phyloP scores from a whole-genome alignment of 2,113 vertebrate species.

The Turnix velox region DNA sequence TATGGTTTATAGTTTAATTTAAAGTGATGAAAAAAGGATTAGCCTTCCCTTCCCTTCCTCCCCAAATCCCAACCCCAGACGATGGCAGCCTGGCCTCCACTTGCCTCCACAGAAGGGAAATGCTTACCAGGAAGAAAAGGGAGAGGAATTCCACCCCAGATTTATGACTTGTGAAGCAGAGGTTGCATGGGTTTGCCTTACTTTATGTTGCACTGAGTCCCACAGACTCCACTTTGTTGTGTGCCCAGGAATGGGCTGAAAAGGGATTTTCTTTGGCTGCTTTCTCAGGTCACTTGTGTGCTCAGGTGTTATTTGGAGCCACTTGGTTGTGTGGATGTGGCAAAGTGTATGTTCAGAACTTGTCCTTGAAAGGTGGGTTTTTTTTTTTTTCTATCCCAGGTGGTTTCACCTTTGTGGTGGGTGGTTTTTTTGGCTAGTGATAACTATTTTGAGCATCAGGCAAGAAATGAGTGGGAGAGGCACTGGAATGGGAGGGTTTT shows the following conservation, averaged over 20 bases:
- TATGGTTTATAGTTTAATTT: constrained; percentile 46
- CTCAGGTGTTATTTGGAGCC: background rate
- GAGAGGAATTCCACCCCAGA: background rate
- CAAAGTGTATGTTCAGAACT: background rate
- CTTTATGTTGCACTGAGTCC: background rate
- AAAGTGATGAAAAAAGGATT: constrained; percentile 39
- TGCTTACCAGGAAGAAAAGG: background rate
- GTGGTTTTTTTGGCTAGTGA: background rate
- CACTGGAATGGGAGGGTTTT: fast-evolving
- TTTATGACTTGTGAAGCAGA: background rate
- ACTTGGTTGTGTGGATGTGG: background rate
- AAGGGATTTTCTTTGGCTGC: background rate
- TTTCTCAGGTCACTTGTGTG: background rate
- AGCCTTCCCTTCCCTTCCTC: background rate
- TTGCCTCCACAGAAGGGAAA: background rate
- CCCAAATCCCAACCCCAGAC: background rate
- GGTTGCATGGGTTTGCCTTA: background rate
- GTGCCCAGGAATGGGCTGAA: background rate
- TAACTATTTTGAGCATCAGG: background rate
- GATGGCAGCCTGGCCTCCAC: background rate
- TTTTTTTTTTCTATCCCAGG: background rate
- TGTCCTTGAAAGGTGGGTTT: background rate
- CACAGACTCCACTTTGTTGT: background rate
- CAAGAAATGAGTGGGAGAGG: background rate
- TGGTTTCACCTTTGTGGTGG: background rate